Conservation (phyloP, 2,888 invertebrate genomes). For the Nephrocerus scutellatus region DNA sequence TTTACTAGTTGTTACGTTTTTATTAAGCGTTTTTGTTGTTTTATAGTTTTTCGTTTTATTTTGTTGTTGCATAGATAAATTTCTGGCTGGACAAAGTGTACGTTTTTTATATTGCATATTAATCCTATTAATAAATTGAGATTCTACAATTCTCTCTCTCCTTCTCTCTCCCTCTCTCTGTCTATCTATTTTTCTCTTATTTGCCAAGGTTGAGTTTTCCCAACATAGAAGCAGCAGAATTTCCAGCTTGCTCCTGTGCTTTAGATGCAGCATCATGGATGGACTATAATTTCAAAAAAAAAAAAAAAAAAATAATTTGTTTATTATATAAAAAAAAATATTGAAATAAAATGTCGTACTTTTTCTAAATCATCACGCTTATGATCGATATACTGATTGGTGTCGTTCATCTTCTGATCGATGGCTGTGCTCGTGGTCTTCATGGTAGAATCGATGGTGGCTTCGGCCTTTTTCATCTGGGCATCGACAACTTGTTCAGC, state of each 20-base stretch:
- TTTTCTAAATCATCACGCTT: conserved; percentile 50
- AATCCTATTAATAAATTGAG: too few species aligned
- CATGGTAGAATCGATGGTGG: conserved; percentile 53
- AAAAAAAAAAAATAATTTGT: neutral
- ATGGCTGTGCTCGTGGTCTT: conserved; percentile 54
- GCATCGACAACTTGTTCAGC: conserved; percentile 48
- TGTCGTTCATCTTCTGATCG: conserved; percentile 57
- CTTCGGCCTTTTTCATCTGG: conserved; percentile 50
- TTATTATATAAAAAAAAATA: neutral
- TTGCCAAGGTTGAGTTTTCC: conserved; percentile 43
- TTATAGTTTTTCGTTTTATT: too few species aligned
- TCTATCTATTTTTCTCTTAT: conserved; percentile 20
- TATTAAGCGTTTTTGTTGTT: too few species aligned
- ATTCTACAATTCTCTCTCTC: too few species aligned
- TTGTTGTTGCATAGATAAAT: too few species aligned
- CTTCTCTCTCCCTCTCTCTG: too few species aligned
- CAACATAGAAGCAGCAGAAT: conserved; percentile 41
- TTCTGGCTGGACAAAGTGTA: too few species aligned
- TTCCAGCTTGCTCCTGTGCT: conserved; percentile 40
- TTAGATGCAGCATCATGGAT: conserved; percentile 39
- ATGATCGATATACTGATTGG: conserved; percentile 56
- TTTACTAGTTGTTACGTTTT: too few species aligned
- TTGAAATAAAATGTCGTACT: conserved; percentile 18
- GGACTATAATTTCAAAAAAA: conserved; percentile 25
- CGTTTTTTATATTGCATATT: too few species aligned